Conservation (phyloP, 2,888 invertebrate genomes). For the Zaprionus bogoriensis region DNA sequence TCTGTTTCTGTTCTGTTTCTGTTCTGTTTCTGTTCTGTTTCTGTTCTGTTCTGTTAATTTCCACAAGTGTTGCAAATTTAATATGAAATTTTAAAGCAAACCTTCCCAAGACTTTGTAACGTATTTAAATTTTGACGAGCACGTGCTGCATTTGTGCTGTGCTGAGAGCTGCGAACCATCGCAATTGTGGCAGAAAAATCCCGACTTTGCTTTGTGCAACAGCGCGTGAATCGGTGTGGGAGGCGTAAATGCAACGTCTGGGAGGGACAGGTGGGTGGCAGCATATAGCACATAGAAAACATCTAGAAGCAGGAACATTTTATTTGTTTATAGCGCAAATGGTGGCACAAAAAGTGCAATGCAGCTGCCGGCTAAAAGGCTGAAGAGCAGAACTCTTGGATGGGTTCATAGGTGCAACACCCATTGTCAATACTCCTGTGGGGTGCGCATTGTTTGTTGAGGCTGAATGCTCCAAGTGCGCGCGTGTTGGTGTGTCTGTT, state of each 20-base stretch:
- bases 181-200: constrained; percentile 43
- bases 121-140: constrained; percentile 46
- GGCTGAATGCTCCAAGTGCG: not conserved
- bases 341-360: constrained; percentile 66
- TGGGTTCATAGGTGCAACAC: constrained; percentile 35
- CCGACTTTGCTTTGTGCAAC: constrained; percentile 79
- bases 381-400: constrained; percentile 35
- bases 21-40: no score
- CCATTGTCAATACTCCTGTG: constrained; percentile 60
- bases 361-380: constrained; percentile 51
- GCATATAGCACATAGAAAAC: constrained; percentile 17
- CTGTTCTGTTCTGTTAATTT: not conserved
- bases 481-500: not conserved
- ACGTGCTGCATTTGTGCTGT: constrained; percentile 50
- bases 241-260: constrained; percentile 62
- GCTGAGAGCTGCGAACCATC: constrained; percentile 49
- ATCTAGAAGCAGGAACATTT: constrained; percentile 43
- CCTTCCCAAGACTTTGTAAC: constrained; percentile 3
- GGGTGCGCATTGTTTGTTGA: constrained; percentile 25
- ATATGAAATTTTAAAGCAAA: not conserved
- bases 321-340: constrained; percentile 71
- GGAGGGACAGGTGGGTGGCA: constrained; percentile 15
- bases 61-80: no score
- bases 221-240: constrained; percentile 66
- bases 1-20: not conserved